A percentile compares a stretch with the other conserved stretches of the same genome.
Evolutionary conservation across 2,888 invertebrate genomes (phyloP).

Genomic region (Ophraella communa): DNA sequence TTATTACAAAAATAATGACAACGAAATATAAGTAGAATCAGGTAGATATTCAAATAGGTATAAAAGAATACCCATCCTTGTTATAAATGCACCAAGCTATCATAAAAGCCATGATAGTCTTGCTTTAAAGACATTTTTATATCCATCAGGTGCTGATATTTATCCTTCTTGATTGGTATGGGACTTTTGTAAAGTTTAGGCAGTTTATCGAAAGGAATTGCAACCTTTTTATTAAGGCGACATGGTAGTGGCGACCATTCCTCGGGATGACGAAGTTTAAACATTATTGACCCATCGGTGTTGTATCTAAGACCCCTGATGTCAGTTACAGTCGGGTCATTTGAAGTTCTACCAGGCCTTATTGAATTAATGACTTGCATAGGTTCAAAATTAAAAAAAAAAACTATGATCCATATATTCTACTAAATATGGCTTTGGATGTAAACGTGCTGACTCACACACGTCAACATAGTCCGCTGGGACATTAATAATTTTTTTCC

Average conservation of each 20-base stretch:
- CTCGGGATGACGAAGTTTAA: no score
- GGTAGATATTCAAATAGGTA: neutral
- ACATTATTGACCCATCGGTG: no score
- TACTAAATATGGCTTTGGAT: neutral
- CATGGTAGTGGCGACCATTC: no score
- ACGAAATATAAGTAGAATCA: neutral
- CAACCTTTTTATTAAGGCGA: no score
- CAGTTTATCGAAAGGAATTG: neutral
- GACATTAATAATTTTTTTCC: no score
- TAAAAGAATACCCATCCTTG: neutral
- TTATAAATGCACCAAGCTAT: neutral
- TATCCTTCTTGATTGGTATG: neutral
- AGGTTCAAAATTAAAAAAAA: neutral
- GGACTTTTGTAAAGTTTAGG: neutral
- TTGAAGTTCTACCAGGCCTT: neutral
- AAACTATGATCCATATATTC: neutral
- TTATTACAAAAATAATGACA: no score
- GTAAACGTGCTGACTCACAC: neutral
- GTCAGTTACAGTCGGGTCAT: no score
- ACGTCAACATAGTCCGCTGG: no score
- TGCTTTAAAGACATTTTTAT: conserved; percentile 1
- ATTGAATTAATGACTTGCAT: neutral
- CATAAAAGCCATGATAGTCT: neutral
- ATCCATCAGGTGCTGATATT: neutral
- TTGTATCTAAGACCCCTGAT: no score